phyloP scores from a whole-genome alignment of 2,888 invertebrate species.

The Steinernema hermaphroditum region DNA sequence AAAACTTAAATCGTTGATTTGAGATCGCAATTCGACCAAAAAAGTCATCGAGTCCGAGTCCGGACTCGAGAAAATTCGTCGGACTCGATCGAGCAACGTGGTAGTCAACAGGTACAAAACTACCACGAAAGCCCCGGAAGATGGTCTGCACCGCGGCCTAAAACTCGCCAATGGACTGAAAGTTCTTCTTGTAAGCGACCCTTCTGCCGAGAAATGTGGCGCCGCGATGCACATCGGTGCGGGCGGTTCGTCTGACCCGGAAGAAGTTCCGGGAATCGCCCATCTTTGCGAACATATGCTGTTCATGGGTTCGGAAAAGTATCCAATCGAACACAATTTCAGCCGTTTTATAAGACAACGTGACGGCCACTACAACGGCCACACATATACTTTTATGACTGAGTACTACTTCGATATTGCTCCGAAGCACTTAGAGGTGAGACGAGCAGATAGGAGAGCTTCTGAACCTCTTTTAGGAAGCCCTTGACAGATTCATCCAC shows the following conservation, averaged over 20 bases:
- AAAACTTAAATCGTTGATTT: too few species aligned
- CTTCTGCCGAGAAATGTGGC: slow-evolving; percentile 78
- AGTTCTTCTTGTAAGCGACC: slow-evolving; percentile 85
- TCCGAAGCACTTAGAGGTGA: slow-evolving; percentile 75
- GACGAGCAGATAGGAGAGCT: neutral
- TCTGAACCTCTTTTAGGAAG: slow-evolving; percentile 36
- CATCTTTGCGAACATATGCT: slow-evolving; percentile 99
- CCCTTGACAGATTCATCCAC: slow-evolving; percentile 80
- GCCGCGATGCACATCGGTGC: slow-evolving; percentile 87
- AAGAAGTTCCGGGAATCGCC: slow-evolving; percentile 85
- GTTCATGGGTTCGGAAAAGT: slow-evolving; percentile 89
- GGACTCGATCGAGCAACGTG: too few species aligned
- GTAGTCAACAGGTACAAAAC: too few species aligned
- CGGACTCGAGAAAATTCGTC: too few species aligned
- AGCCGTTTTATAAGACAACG: slow-evolving; percentile 80
- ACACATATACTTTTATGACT: slow-evolving; percentile 86
- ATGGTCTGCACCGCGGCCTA: too few species aligned
- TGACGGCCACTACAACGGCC: slow-evolving; percentile 87
- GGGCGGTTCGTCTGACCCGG: slow-evolving; percentile 75
- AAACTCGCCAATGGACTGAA: slow-evolving; percentile 83
- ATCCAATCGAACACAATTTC: slow-evolving; percentile 82
- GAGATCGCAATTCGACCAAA: too few species aligned
- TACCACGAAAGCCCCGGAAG: too few species aligned
- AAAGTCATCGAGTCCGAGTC: too few species aligned
- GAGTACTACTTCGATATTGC: slow-evolving; percentile 90